Conservation (phyloP, 2,797 vertebrate species). For the Anabas testudineus region DNA sequence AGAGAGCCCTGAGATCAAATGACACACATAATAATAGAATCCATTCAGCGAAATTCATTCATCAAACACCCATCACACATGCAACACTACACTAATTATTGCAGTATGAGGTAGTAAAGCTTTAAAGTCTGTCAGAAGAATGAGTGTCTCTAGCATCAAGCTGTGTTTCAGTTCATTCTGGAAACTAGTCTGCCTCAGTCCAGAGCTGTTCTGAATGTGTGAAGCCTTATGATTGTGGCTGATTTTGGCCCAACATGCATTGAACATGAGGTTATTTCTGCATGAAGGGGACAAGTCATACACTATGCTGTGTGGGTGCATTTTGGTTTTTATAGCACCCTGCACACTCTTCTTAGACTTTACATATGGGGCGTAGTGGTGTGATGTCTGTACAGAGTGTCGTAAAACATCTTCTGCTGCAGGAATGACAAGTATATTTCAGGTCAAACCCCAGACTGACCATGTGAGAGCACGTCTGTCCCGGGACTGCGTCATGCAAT, state of each 20-base stretch:
- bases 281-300: constrained; percentile 16
- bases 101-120: too few relatives aligned
- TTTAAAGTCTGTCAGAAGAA: too few relatives aligned
- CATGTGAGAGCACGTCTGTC: constrained; percentile 60
- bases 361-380: constrained; percentile 51
- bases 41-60: too few relatives aligned
- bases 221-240: constrained; percentile 26
- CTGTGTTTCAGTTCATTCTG: too few relatives aligned
- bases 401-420: constrained; percentile 61
- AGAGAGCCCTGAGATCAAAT: not conserved
- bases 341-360: constrained; percentile 52
- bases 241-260: constrained; percentile 16
- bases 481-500: constrained; percentile 58
- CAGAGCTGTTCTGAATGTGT: constrained; percentile 10
- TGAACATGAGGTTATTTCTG: not conserved
- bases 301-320: constrained; percentile 25
- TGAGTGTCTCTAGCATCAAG: too few relatives aligned
- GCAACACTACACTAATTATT: too few relatives aligned
- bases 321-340: constrained; percentile 56
- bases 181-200: too few relatives aligned
- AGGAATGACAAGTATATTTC: constrained; percentile 56
- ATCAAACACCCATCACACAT: too few relatives aligned
- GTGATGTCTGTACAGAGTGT: constrained; percentile 51
- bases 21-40: too few relatives aligned
- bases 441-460: constrained; percentile 76